Conservation (phyloP, 2,113 vertebrate genomes). For the Marmota flaviventris region DNA sequence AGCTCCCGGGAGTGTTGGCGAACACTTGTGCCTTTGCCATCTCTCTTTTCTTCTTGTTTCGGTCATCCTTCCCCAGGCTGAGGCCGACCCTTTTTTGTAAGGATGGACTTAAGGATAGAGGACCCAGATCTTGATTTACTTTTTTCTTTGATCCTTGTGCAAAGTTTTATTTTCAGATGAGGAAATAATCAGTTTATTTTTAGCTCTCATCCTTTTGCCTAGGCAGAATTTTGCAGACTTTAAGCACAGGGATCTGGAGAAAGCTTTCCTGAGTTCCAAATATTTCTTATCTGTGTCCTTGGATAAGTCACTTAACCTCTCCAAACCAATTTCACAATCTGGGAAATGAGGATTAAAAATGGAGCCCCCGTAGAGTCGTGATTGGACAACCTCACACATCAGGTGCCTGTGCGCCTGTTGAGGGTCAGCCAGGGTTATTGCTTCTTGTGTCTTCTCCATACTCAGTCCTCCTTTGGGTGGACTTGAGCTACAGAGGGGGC, state of each 20-base stretch:
- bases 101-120: background rate
- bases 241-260: background rate
- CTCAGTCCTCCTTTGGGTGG: background rate
- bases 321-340: background rate
- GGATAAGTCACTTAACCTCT: background rate
- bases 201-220: background rate
- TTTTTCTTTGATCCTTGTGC: background rate
- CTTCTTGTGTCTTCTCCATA: background rate
- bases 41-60: slow-evolving; percentile 23
- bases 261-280: background rate
- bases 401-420: background rate
- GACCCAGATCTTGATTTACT: background rate
- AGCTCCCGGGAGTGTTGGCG: background rate
- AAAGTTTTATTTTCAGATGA: slow-evolving; percentile 62
- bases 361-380: background rate
- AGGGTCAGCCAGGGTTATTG: background rate
- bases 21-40: background rate
- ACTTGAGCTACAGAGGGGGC: background rate
- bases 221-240: background rate
- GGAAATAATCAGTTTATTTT: slow-evolving; percentile 41
- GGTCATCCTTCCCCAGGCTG: background rate
- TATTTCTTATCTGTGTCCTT: background rate
- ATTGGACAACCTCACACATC: background rate
- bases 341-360: background rate
- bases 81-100: background rate